Base-by-base conservation (phyloP, 2,888 invertebrate genomes). In the Mongoloraphidia duomilia region DNA sequence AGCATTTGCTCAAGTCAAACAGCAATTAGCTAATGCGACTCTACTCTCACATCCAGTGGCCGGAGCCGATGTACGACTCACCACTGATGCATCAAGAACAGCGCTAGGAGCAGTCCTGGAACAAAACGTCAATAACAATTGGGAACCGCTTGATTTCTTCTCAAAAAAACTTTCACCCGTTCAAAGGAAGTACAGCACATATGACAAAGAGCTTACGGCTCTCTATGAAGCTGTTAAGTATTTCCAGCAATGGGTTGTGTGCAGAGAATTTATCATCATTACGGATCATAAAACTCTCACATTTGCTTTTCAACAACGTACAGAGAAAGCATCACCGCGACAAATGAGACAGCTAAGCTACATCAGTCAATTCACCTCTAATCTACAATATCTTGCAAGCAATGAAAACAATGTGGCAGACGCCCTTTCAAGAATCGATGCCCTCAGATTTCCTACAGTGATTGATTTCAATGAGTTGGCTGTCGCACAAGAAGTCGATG, bases 141-240 rank as follows among this genome's bases (percentile, higher is more conserved):
- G 57, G 57, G 33, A 54, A 37, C 55, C 59, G 2, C 47, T 58
- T 2, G 50, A 39, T 0, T 60, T 58, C 39, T 59, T 56, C 50
- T 54, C 57, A 8, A 13, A 47, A 12, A 50, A 54, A 38, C 34
- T 53, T 2, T 45, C 50, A 3, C 49, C 50, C 6, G 37, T 52
- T 1, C 53, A 60, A 42, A 35, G 5, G 3, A 54, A 52, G 1
- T 61, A 58, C 47, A 54, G 56, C 41, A 51, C 57, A 6, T 56
- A 57, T 44, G 55, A 59, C 50, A 17, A 55, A 26, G 55, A 53
- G 47, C 14, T 54, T 1, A 14, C 47, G 8, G 56, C 52, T 5
- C 47, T 55, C 3, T 56, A 47, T 37, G 13, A 39, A 2, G 40
- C 49, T 1, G 9, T 57, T 2, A 55, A 54, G n/a, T 49, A 46